Conservation (phyloP, 2,113 vertebrate species). For the Balaeniceps rex region DNA sequence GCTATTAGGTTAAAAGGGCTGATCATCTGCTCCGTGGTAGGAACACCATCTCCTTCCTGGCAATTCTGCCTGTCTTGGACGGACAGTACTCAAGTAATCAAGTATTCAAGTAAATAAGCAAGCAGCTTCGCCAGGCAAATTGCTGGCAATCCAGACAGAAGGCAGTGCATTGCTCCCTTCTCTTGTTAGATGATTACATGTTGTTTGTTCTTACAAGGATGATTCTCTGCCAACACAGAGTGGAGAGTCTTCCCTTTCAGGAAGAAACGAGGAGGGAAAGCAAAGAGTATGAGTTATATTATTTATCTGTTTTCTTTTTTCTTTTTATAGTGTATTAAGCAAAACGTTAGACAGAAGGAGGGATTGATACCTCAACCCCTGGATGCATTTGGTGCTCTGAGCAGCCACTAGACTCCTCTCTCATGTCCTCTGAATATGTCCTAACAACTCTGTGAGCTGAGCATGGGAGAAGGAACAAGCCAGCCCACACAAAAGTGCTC, state of each 20-base stretch:
- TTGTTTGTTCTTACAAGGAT: not conserved
- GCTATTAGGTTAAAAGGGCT: not conserved
- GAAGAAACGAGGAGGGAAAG: not conserved
- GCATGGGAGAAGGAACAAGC: not conserved
- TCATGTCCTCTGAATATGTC: not conserved
- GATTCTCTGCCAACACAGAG: not conserved
- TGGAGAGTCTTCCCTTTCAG: not conserved
- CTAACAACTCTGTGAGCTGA: not conserved
- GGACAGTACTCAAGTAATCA: not conserved
- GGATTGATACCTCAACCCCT: not conserved
- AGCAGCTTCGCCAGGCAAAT: not conserved
- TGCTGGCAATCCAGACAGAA: not conserved
- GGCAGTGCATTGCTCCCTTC: not conserved
- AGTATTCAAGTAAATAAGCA: not conserved
- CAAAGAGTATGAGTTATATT: not conserved
- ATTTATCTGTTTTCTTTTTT: not conserved
- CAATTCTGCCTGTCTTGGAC: not conserved
- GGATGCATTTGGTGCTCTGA: not conserved
- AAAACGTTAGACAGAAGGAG: not conserved
- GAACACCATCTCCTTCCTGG: not conserved
- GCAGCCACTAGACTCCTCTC: not conserved
- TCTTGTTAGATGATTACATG: not conserved
- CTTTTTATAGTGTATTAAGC: not conserved
- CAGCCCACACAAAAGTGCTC: not conserved
- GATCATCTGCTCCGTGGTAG: not conserved